Percentiles rank a stretch among this genome's conserved stretches.
Evolutionary conservation across 37 sponge, comb jelly and placozoan genomes (phyloP).

Genomic region (Dysidea cf. avara): DNA sequence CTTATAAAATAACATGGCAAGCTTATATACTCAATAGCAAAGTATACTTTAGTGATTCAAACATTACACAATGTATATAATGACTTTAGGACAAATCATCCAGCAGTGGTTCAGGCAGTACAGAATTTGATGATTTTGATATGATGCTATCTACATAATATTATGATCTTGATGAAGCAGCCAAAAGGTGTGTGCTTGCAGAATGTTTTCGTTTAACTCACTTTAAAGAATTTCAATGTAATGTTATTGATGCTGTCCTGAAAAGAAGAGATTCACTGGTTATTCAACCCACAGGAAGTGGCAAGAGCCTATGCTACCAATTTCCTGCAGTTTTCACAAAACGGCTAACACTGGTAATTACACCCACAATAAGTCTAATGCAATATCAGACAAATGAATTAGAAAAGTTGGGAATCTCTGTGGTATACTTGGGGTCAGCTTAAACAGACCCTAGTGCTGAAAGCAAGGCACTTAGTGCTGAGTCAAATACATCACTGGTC

Average conservation of each 20-base stretch:
- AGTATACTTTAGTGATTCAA: no score
- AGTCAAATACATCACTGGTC: neutral
- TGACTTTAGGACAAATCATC: no score
- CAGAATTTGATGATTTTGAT: neutral
- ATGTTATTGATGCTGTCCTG: neutral
- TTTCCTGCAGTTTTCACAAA: slow-evolving; percentile 3
- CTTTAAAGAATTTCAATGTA: neutral
- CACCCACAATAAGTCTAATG: slow-evolving; percentile 14
- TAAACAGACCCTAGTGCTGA: neutral
- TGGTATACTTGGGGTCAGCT: slow-evolving; percentile 14
- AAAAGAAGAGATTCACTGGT: neutral
- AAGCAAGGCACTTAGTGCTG: neutral
- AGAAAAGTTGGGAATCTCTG: neutral
- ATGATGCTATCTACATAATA: neutral
- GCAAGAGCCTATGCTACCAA: no score
- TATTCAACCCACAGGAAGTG: neutral
- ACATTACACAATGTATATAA: no score
- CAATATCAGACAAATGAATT: slow-evolving; percentile 18
- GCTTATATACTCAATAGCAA: no score
- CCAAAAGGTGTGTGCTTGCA: neutral
- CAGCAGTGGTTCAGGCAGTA: no score
- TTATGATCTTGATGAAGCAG: neutral
- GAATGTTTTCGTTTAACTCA: neutral
- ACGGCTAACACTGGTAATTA: neutral
- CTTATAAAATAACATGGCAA: no score